Base-by-base conservation (phyloP, 2,113 vertebrate species). In the Cranoglanis bouderius region DNA sequence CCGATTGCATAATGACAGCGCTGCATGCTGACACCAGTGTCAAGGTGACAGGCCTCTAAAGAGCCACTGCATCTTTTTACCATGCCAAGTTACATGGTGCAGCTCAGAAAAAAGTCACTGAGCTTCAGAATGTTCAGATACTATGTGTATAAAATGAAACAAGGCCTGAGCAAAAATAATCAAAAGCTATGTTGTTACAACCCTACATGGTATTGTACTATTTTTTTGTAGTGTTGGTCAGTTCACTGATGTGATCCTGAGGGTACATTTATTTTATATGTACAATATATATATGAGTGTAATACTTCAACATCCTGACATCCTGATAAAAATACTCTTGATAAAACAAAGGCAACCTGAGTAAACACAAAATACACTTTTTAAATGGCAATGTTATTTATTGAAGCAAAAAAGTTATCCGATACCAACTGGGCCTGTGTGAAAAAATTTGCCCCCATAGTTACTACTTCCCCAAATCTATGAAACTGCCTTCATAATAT, bases 1-100 rank as follows among this genome's bases (percentile, higher is more conserved):
- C 61, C 29, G 32, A 35, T 19, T 65, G 40, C 59, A 24, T 84
- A 88, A 84, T 35, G 38, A 70, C 57, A 38, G 63, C 6, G 19
- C 77, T 70, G 72, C 72, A 57, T 57, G 40, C 29, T 88, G 78
- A 89, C 84, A 21, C 63, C 40, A 13, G 57, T 77, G 83, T 84
- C 61, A 85, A 88, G 86, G 82, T 90, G 86, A 81, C 38, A 70
- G 74, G 61, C 35, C 51, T 81, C 59, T 80, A 63, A 74, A 67
- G 57, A 86, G 53, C 67, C 70, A 19, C 55, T 35, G 46, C 78
- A 29, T 43, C 38, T 49, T 32, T 18, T 26, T 75, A 51, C 81
- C 57, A 51, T 74, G 12, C 63, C 1, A 46, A 35, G 63, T 35
- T n/a, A 65, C 46, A n/a, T 51, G 82, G 78, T 63, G 65, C 46